Base-by-base conservation (phyloP, 23 tunicate species). In the Trididemnum miniatum region DNA sequence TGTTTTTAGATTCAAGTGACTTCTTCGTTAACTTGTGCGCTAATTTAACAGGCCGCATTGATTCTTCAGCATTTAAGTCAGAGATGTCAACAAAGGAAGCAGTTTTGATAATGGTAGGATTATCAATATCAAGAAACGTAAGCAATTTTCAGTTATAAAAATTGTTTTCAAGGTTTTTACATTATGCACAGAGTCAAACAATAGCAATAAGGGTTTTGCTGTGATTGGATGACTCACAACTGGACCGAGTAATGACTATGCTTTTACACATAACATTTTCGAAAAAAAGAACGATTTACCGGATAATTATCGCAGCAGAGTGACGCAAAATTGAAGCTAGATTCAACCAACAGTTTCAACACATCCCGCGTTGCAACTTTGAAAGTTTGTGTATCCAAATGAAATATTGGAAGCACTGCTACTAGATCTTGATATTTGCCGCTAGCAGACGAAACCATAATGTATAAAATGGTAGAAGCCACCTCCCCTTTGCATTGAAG, bases 351-450 rank as follows among this genome's bases (percentile, higher is more conserved):
- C 31, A 29, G 4, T 9, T 69, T 38, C 29, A 73, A 39, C 59
- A 73, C 59, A 73, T 39, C 26, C 79, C 79, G 38, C 25, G 32
- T 38, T 38, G 79, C 79, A 73, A 24, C 59, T 73, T 73, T 73
- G 9, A 73, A 25, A 37, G 20, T 73, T 26, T 38, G 59, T 73
- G 22, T 15, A 39, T 73, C 59, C 32, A 73, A 5, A 73, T 73
- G 57, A 39, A 38, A 73, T 12, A 5, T 39, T 15, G 59, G 79
- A 40, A 73, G 22, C 79, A 73, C 2, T 12, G 79, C 79, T 73
- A 39, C 59, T 59, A 73, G 59, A 39, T 73, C 79, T 37, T 73
- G 79, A 26, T 3, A 39, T 7, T 73, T 33, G 31, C n/a, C 37
- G n/a, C 75, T 27, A 35, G 4, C 37, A 28, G 75, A 69, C 3